phyloP scores from a whole-genome alignment of 2,797 vertebrate species.

The Hirundo rustica region DNA sequence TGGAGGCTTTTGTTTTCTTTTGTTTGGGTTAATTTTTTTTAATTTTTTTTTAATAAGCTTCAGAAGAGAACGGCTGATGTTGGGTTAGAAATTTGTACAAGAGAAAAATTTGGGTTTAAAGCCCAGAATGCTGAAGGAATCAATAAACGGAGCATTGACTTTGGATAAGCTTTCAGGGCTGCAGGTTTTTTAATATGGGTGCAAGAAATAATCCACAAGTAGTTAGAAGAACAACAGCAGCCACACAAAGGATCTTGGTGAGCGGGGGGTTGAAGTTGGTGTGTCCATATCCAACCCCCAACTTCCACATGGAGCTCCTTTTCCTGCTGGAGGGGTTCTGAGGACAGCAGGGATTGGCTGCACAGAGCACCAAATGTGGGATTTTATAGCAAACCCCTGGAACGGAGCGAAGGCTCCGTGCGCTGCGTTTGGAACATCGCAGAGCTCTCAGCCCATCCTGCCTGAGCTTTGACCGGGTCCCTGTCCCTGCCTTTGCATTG shows the following conservation, averaged over 20 bases:
- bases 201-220: not conserved
- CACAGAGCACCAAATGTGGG: not conserved
- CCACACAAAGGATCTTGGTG: not conserved
- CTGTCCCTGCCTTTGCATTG: not conserved
- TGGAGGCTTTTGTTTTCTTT: not conserved
- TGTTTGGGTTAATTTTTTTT: too few relatives aligned
- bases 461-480: not conserved
- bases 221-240: not conserved
- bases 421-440: not conserved
- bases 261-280: not conserved
- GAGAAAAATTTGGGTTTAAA: not conserved
- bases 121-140: not conserved
- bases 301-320: not conserved
- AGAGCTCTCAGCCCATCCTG: not conserved
- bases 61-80: not conserved
- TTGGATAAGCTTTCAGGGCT: not conserved
- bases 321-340: not conserved
- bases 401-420: not conserved
- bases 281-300: not conserved
- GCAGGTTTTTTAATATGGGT: not conserved
- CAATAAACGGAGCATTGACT: not conserved
- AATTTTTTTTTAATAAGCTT: not conserved
- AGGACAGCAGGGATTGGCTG: not conserved
- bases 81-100: not conserved
- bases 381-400: not conserved